Conservation (phyloP, 2,888 invertebrate genomes). For the Scaptomyza reducta region DNA sequence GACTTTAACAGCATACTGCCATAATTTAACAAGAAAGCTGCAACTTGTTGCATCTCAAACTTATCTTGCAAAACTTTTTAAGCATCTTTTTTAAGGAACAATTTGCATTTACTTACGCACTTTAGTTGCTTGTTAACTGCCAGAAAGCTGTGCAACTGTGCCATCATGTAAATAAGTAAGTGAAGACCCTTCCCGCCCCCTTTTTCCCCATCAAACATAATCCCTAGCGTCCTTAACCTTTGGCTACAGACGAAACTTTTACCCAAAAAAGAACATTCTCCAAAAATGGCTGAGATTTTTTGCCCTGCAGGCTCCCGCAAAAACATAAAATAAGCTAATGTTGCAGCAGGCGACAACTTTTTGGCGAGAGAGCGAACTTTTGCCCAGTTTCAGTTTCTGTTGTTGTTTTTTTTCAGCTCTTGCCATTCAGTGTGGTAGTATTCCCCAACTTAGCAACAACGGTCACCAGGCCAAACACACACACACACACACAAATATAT, state of each 20-base stretch:
- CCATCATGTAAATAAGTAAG: slow-evolving; percentile 39
- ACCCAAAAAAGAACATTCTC: slow-evolving; percentile 31
- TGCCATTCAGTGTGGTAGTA: slow-evolving; percentile 41
- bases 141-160: slow-evolving; percentile 18
- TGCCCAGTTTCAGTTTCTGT: slow-evolving; percentile 12
- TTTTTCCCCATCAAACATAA: slow-evolving; percentile 17
- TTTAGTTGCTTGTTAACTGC: slow-evolving; percentile 48
- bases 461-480: slow-evolving; percentile 63
- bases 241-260: slow-evolving; percentile 36
- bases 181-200: not conserved
- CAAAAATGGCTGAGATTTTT: slow-evolving; percentile 47
- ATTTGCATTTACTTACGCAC: slow-evolving; percentile 39
- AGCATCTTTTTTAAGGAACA: slow-evolving; percentile 4
- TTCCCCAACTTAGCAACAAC: slow-evolving; percentile 51
- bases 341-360: slow-evolving; percentile 56
- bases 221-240: slow-evolving; percentile 51
- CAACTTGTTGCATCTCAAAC: slow-evolving; percentile 30
- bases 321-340: slow-evolving; percentile 35
- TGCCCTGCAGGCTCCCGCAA: slow-evolving; percentile 31
- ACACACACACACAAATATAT: slow-evolving; percentile 21
- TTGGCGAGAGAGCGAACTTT: slow-evolving; percentile 37
- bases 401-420: slow-evolving; percentile 35
- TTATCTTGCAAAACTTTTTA: slow-evolving; percentile 14
- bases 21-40: not conserved
- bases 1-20: slow-evolving; percentile 6